A percentile compares a stretch with the other conserved stretches of the same genome.
These are phyloP conservation scores for Vimba vimba DNA, from an alignment of 2,113 vertebrate species.

Conservation along the genomic window DNA sequence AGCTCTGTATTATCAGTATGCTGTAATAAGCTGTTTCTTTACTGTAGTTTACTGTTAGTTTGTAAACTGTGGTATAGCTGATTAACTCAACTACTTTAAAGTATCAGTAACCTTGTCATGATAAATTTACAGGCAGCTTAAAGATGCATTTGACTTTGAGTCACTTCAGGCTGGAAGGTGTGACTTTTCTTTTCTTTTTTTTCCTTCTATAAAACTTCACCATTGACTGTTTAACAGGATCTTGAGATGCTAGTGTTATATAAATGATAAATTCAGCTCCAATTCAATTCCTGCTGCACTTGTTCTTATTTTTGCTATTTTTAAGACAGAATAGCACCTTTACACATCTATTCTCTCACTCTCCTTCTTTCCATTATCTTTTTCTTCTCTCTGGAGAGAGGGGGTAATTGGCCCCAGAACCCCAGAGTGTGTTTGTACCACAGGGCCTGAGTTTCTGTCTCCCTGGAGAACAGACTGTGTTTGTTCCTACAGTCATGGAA, in stretches of 20 bases:
- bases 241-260: neutral
- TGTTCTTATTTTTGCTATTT: neutral
- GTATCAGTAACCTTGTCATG: neutral
- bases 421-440: constrained; percentile 38
- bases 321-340: neutral
- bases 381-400: constrained; percentile 25
- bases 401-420: constrained; percentile 52
- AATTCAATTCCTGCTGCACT: neutral
- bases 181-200: neutral
- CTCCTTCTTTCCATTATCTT: constrained; percentile 9
- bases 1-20: neutral
- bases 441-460: constrained; percentile 41
- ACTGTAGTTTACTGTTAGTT: neutral
- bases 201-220: neutral
- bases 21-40: neutral
- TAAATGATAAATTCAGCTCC: neutral
- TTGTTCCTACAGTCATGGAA: constrained; percentile 52
- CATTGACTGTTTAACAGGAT: neutral
- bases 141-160: neutral
- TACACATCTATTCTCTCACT: neutral
- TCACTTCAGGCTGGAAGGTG: neutral
- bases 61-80: neutral
- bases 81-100: neutral
- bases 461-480: constrained; percentile 46
- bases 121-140: neutral